Evolutionary conservation across 2,888 invertebrate species (phyloP), one percentile per base, ranked within the genome.

Genomic region (Patella depressa): DNA sequence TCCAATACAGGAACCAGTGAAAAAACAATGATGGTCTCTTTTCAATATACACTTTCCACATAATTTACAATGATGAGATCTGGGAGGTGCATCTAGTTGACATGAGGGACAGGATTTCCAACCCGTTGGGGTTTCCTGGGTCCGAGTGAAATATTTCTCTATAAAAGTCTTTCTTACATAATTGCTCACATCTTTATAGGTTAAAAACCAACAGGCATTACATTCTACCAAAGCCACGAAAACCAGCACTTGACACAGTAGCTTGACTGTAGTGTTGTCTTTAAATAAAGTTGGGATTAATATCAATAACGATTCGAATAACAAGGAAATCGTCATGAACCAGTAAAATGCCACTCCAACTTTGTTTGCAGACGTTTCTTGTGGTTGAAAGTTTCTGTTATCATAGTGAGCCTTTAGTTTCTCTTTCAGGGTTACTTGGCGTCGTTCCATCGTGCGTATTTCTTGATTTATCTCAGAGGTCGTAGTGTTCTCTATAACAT

Each of bases 21-120:
- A 85, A 82, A 90, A 91, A 80, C 92, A 92, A 81, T 92, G 92
- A 78, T 92, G 92, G 79, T 92, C 92, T 78, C 91, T 89, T 24
- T 91, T 89, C 71, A 92, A 84, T 54, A 92, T 88, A 80, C 92
- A 92, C 79, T 82, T 83, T 53, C 90, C 86, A 81, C 92, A 92
- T 12, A 90, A 76, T 14, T 89, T 89, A 77, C 92, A 92, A 80
- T 92, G 92, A 78, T 90, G 90, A 29, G 89, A 88, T 73, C 91
- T 83, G 1, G 87, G 88, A 73, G 88, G 88, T 3, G 83, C 83
- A 78, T 86, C 85, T 70, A 86, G 81, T 82, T 88, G 86, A 77
- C 88, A 88, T n/a, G 75, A 84, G 14, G 82, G 80, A 78, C 88
- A 88, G 53, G 77, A 80, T 65, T 59, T 81, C 86, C 86, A 87